These are phyloP conservation scores for Caranx ignobilis DNA, from an alignment of 2,113 vertebrate species.

Conservation along the genomic window DNA sequence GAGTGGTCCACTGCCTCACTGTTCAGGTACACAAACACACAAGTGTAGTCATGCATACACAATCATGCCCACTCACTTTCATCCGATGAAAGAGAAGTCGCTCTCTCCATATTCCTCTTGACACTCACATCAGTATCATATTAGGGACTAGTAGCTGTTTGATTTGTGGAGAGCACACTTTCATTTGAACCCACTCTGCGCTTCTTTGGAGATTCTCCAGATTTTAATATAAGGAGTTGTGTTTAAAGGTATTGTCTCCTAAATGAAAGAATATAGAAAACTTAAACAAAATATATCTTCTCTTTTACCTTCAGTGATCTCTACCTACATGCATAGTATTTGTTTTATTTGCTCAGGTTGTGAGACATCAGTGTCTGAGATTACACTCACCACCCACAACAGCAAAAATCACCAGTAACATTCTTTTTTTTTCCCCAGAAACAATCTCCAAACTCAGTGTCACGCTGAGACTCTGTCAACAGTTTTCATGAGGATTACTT, in stretches of 20 bases:
- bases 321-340: not conserved
- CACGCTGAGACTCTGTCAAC: not conserved
- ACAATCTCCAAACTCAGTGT: not conserved
- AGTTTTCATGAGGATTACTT: conserved; percentile 9
- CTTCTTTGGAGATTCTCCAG: not conserved
- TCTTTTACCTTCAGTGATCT: not conserved
- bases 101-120: not conserved
- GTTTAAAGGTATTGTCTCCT: not conserved
- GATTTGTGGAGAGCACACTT: not conserved
- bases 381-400: not conserved
- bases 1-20: conserved; percentile 95
- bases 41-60: not conserved
- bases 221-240: not conserved
- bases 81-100: not conserved
- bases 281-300: not conserved
- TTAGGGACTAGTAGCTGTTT: not conserved
- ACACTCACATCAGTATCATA: not conserved
- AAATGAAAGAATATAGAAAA: not conserved
- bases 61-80: not conserved
- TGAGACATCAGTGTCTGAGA: conserved; percentile 8
- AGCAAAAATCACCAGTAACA: not conserved
- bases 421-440: not conserved
- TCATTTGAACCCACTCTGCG: not conserved
- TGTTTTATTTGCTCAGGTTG: conserved; percentile 5
- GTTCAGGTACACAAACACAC: conserved; percentile 88